These are phyloP conservation scores for Cepaea hortensis DNA, from an alignment of 2,888 invertebrate genomes.

Conservation along the genomic window DNA sequence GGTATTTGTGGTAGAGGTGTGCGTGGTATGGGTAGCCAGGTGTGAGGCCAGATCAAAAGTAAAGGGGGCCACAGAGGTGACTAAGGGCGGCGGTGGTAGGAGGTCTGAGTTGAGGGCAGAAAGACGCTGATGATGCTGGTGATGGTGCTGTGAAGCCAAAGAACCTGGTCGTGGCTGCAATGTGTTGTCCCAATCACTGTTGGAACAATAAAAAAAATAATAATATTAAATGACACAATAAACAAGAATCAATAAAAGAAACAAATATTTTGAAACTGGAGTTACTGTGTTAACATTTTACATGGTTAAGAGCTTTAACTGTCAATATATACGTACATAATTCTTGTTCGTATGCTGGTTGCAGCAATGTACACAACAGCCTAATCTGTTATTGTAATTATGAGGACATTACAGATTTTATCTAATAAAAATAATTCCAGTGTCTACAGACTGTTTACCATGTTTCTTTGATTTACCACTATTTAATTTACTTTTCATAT, in stretches of 20 bases:
- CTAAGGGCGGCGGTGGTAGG: slow-evolving; percentile 66
- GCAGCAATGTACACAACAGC: too few relatives aligned
- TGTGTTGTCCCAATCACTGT: slow-evolving; percentile 72
- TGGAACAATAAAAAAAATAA: background rate
- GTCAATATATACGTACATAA: too few relatives aligned
- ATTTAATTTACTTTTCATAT: too few relatives aligned
- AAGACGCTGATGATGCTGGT: slow-evolving; percentile 47
- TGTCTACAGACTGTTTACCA: too few relatives aligned
- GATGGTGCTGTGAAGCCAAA: slow-evolving; percentile 56
- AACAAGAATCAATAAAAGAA: background rate
- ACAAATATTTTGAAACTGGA: too few relatives aligned
- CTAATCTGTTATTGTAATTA: too few relatives aligned
- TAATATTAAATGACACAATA: background rate
- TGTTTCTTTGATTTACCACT: too few relatives aligned
- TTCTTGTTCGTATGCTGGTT: too few relatives aligned
- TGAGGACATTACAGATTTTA: too few relatives aligned
- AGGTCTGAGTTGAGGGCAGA: slow-evolving; percentile 64
- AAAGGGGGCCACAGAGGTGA: slow-evolving; percentile 58
- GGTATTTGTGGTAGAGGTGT: slow-evolving; percentile 52
- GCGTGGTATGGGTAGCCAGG: slow-evolving; percentile 48
- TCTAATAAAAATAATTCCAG: too few relatives aligned
- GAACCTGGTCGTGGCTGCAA: slow-evolving; percentile 67
- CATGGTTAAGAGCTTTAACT: too few relatives aligned
- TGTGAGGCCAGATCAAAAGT: slow-evolving; percentile 60
- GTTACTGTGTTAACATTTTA: too few relatives aligned